A percentile compares a stretch with the other conserved stretches of the same genome.
phyloP scores from a whole-genome alignment of 1,140 invertebrate species.

The Zelostemma sp. region DNA sequence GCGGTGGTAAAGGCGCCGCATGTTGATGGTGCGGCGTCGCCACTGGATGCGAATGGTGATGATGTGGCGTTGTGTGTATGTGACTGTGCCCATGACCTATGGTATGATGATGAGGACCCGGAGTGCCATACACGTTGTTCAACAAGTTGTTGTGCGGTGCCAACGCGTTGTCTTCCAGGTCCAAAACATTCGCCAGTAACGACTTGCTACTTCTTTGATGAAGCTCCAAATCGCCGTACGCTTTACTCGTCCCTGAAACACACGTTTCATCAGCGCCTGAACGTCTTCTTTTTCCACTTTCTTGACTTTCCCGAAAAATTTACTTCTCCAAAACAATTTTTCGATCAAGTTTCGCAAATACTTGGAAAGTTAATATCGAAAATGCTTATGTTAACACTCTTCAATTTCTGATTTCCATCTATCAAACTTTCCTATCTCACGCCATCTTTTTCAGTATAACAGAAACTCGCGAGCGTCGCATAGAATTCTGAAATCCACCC shows the following conservation, averaged over 20 bases:
- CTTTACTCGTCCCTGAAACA: constrained; percentile 72
- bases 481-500: too few relatives aligned
- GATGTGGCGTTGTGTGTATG: constrained; percentile 66
- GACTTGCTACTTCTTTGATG: constrained; percentile 85
- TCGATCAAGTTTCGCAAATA: too few relatives aligned
- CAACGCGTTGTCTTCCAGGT: constrained; percentile 84
- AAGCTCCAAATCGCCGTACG: constrained; percentile 76
- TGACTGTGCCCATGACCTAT: constrained; percentile 64
- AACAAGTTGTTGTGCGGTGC: constrained; percentile 68
- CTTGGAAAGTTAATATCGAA: too few relatives aligned
- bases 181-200: constrained; percentile 93
- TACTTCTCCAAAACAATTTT: too few relatives aligned
- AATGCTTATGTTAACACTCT: too few relatives aligned
- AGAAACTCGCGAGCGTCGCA: too few relatives aligned
- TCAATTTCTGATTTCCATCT: too few relatives aligned
- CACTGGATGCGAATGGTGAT: constrained; percentile 63
- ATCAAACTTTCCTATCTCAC: too few relatives aligned
- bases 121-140: constrained; percentile 68
- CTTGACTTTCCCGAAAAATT: too few relatives aligned
- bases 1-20: constrained; percentile 57
- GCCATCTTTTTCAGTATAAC: too few relatives aligned
- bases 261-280: too few relatives aligned
- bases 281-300: too few relatives aligned
- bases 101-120: constrained; percentile 66
- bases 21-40: constrained; percentile 67